A percentile compares a stretch with the other conserved stretches of the same genome.
phyloP scores from a whole-genome alignment of 2,888 invertebrate genomes.

The Petrolisthes cinctipes region DNA sequence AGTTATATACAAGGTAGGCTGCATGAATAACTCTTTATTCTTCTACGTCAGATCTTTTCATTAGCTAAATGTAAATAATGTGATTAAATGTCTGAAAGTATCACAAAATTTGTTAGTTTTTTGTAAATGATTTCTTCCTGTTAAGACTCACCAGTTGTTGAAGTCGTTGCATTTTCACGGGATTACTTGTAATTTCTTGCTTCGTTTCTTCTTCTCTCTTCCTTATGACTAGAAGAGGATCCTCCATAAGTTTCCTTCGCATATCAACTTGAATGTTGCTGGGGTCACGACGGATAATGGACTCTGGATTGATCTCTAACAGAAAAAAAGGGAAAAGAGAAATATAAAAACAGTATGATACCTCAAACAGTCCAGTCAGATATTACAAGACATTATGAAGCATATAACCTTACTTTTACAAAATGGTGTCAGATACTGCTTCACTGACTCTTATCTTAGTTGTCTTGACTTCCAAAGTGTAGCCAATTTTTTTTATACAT shows the following conservation, averaged over 20 bases:
- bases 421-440: too few relatives aligned
- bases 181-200: slow-evolving; percentile 88
- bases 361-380: too few relatives aligned
- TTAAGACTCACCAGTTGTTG: slow-evolving; percentile 78
- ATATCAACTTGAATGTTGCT: slow-evolving; percentile 81
- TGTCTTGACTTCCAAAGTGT: too few relatives aligned
- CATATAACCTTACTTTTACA: too few relatives aligned
- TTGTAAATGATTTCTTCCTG: not conserved
- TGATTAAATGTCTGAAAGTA: not conserved
- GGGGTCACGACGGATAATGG: slow-evolving; percentile 44
- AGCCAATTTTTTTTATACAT: too few relatives aligned
- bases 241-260: slow-evolving; percentile 89
- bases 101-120: not conserved
- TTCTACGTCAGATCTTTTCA: not conserved
- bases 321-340: not conserved
- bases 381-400: too few relatives aligned
- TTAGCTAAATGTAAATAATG: not conserved
- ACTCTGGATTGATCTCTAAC: slow-evolving; percentile 63
- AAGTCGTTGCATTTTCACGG: slow-evolving; percentile 88
- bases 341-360: too few relatives aligned
- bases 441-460: too few relatives aligned
- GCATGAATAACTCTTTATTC: not conserved
- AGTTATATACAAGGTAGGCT: too few relatives aligned
- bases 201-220: slow-evolving; percentile 90
- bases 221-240: slow-evolving; percentile 90